These are phyloP conservation scores for Columba guinea DNA, from an alignment of 2,797 vertebrate species.

Conservation along the genomic window DNA sequence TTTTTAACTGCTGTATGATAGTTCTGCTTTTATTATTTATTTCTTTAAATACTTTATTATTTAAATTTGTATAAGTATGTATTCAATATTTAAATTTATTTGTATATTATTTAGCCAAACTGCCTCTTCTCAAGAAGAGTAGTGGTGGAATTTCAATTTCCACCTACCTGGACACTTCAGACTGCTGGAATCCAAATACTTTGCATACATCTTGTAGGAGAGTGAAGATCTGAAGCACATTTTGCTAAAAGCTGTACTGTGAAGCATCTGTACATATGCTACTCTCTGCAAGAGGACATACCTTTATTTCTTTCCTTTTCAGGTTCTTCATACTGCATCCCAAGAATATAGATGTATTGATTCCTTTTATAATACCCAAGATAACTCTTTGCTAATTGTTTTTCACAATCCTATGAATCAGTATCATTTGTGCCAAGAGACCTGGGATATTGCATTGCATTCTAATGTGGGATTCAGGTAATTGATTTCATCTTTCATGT, in stretches of 20 bases:
- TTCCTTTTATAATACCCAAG: constrained; percentile 80
- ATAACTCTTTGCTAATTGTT: constrained; percentile 84
- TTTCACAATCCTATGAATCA: constrained; percentile 90
- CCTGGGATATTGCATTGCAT: constrained; percentile 85
- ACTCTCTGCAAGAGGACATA: neutral
- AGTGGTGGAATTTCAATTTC: neutral
- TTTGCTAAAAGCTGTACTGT: neutral
- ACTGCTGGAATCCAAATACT: neutral
- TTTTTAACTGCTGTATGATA: neutral
- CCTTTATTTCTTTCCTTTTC: neutral
- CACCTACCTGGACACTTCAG: neutral
- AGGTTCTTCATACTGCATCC: constrained; percentile 85
- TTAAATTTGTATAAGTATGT: neutral
- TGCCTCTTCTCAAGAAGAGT: neutral
- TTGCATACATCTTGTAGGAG: neutral
- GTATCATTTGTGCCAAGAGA: constrained; percentile 74
- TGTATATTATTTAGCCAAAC: neutral
- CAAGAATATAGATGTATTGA: constrained; percentile 85
- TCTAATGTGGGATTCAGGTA: constrained; percentile 94
- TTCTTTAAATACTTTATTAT: neutral
- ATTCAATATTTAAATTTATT: neutral
- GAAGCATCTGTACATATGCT: neutral
- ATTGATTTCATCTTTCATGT: neutral
- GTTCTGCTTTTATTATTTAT: neutral
- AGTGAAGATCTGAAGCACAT: neutral